A percentile compares a stretch with the other conserved stretches of the same genome.
These are phyloP conservation scores for Venusia cambrica DNA, from an alignment of 2,888 invertebrate species.

Conservation along the genomic window DNA sequence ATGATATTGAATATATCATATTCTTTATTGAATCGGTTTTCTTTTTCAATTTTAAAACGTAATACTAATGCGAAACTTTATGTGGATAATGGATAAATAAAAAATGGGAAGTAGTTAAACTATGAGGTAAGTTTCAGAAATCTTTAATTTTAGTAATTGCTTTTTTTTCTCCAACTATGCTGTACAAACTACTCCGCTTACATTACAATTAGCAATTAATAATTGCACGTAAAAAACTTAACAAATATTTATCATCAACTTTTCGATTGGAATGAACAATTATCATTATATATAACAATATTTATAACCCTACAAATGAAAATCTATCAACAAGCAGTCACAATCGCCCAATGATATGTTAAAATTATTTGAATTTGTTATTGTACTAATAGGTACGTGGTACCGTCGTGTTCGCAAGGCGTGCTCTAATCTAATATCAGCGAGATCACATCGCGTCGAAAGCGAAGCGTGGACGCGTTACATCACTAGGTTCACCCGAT, in stretches of 20 bases:
- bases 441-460: constrained; percentile 30
- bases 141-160: constrained; percentile 81
- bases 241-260: constrained; percentile 79
- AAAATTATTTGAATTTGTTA: constrained; percentile 74
- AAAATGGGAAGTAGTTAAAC: too few relatives aligned
- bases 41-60: too few relatives aligned
- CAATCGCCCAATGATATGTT: constrained; percentile 82
- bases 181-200: constrained; percentile 81
- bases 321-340: constrained; percentile 79
- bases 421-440: constrained; percentile 22
- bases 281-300: constrained; percentile 77
- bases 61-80: too few relatives aligned
- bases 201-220: constrained; percentile 80
- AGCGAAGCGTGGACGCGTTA: constrained; percentile 29
- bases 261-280: constrained; percentile 81
- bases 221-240: constrained; percentile 82
- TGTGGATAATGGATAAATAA: too few relatives aligned
- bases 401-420: constrained; percentile 27
- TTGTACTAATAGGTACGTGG: constrained; percentile 63
- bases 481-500: constrained; percentile 33
- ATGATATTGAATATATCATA: too few relatives aligned
- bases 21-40: too few relatives aligned
- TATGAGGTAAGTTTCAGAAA: constrained; percentile 76
- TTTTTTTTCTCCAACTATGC: constrained; percentile 77
- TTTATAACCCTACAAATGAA: constrained; percentile 75